Evolutionary conservation across 2,888 invertebrate species (phyloP), one percentile per base, ranked within the genome.

Genomic region (Cryptocheilus praepositus): DNA sequence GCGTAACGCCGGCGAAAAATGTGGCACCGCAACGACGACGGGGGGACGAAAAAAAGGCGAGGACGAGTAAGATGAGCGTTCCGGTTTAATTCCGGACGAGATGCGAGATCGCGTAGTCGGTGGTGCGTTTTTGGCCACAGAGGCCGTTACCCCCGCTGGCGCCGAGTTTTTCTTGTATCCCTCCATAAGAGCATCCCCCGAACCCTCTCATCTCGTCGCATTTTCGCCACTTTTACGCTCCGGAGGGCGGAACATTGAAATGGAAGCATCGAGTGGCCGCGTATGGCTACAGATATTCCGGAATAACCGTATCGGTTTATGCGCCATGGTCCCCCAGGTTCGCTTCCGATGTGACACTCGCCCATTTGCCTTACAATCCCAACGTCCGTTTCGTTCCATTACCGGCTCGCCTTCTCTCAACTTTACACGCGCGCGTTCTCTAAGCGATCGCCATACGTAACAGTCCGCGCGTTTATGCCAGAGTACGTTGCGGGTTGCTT

Each of bases 201-300:
- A 49, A 73, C 77, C 71, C 72, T 72, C 70, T 73, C 70, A 49
- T 25, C 55, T 25, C 64, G 61, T 69, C 79, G 76, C 79, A 76
- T 83, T 85, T 83, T 84, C 82, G 80, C 83, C 83, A 86, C 85
- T 87, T 86, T 87, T 85, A 85, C 82, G 85, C 86, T 83, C 77
- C 77, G 75, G 80, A 77, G 80, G 83, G 83, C 83, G 83, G 83
- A 85, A 86, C 84, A 87, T 86, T 85, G 86, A 85, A 87, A 87
- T 83, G 85, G 86, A 82, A 85, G 79, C 80, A 80, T 85, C 81
- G 80, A 79, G 75, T 80, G 80, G 83, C 77, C 80, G 79, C 79
- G 77, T 80, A 81, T 79, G 81, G 81, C 82, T 80, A 69, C 81
- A 80, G 85, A 86, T 86, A 83, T 85, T 86, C 79, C 75, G 81